Evolutionary conservation across 2,888 invertebrate species (phyloP).

Genomic region (Brachycybe producta): DNA sequence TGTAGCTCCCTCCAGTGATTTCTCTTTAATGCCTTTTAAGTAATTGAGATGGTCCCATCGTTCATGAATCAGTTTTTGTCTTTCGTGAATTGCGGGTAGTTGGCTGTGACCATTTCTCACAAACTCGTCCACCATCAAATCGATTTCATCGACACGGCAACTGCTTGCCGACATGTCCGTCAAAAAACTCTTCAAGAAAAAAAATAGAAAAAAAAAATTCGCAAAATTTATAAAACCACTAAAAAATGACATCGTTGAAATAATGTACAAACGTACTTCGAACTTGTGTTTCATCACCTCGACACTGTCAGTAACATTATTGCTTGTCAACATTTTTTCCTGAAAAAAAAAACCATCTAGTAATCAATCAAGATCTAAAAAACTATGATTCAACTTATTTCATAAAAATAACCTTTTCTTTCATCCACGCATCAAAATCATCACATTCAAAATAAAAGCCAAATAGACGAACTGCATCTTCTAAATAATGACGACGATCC

Average conservation of each 20-base stretch:
- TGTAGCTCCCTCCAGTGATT: slow-evolving; percentile 78
- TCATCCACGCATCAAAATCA: slow-evolving; percentile 95
- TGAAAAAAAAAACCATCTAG: slow-evolving; percentile 23
- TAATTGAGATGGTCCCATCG: slow-evolving; percentile 56
- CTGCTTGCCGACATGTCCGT: slow-evolving; percentile 90
- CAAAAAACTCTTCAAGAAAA: slow-evolving; percentile 59
- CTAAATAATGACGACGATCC: slow-evolving; percentile 66
- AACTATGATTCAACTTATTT: neutral
- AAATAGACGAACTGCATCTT: slow-evolving; percentile 82
- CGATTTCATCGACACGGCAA: slow-evolving; percentile 77
- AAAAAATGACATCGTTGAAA: neutral
- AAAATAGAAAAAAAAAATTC: slow-evolving; percentile 11
- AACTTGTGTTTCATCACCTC: slow-evolving; percentile 88
- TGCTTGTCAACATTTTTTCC: slow-evolving; percentile 61
- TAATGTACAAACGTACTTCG: slow-evolving; percentile 45
- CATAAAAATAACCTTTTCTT: slow-evolving; percentile 50
- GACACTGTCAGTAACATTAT: slow-evolving; percentile 75
- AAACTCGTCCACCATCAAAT: slow-evolving; percentile 72
- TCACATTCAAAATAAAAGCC: slow-evolving; percentile 94
- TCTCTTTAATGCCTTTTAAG: slow-evolving; percentile 77
- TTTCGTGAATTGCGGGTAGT: slow-evolving; percentile 57
- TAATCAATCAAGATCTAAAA: neutral
- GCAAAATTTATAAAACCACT: neutral
- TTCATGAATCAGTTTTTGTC: slow-evolving; percentile 71
- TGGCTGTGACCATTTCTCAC: slow-evolving; percentile 74